A percentile compares a stretch with the other conserved stretches of the same genome.
phyloP scores from a whole-genome alignment of 2,113 vertebrate species.

The Lagopus muta region DNA sequence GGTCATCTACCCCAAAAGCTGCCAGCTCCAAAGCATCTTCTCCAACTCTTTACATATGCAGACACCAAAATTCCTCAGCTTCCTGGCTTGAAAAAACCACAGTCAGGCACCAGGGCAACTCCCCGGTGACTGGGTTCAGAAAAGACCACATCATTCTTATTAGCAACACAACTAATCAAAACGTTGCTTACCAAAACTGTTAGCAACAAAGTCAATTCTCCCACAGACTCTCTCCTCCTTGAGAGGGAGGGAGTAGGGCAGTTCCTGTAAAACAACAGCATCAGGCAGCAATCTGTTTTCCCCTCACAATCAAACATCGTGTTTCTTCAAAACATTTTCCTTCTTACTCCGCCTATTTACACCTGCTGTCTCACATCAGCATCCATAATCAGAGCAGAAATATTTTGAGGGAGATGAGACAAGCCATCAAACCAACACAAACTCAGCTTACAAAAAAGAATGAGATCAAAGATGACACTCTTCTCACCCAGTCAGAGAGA shows the following conservation, averaged over 20 bases:
- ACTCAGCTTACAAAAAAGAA: not conserved
- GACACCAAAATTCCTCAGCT: not conserved
- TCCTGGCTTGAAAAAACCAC: not conserved
- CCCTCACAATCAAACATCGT: not conserved
- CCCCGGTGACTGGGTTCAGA: not conserved
- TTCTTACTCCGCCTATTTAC: not conserved
- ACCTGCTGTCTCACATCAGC: not conserved
- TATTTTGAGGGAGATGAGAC: not conserved
- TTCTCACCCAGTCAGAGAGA: not conserved
- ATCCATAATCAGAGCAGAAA: not conserved
- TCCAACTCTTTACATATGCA: fast-evolving
- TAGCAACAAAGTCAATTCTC: not conserved
- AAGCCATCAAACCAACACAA: not conserved
- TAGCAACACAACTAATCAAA: not conserved
- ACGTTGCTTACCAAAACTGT: not conserved
- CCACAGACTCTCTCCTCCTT: not conserved
- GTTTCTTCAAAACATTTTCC: not conserved
- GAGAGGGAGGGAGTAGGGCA: not conserved
- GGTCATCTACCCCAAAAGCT: not conserved
- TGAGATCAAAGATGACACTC: not conserved
- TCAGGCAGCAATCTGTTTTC: not conserved
- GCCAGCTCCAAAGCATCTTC: not conserved
- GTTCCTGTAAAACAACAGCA: not conserved
- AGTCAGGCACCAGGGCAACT: not conserved
- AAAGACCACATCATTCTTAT: not conserved